Base-by-base conservation (phyloP, 2,797 vertebrate species). In the Cryptoblepharus egeriae region DNA sequence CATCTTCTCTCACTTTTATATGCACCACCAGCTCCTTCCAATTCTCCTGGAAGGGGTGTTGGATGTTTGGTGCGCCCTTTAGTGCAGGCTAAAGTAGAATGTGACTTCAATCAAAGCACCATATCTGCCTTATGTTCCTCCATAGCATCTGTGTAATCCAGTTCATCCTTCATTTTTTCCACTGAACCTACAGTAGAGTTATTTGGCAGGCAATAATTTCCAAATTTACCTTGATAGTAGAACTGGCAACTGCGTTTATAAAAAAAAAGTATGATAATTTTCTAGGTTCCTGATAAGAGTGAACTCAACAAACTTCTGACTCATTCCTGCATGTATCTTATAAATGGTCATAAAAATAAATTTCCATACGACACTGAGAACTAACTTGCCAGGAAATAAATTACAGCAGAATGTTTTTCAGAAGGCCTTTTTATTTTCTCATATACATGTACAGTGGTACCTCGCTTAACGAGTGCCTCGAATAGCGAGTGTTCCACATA, bases 141-240 rank as follows among this genome's bases (percentile, higher is more conserved):
- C 13, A 37, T 67, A 57, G 68, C 18, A 60, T 20, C 35, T 32
- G 16, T 5, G n/a, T 11, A 20, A 75, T 45, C 49, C 6, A 8
- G 37, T 64, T 28, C 61, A 15, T 30, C 9, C 55, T 37, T 72
- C 35, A 52, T 22, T 68, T 57, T 55, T 0, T 3, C 8, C 57
- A 58, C 1, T 5, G 10, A n/a, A 1, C 24, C 24, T 26, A 58
- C 1, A 65, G 58, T 15, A 58, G 2, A 65, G 58, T 15, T 84
- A 1, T 65, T 81, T 82, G 26, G 26, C 52, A 57, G 22, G 57
- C 20, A 58, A 9, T 28, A 52, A 67, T 39, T 68, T 68, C 22
- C 61, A 22, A 24, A 0, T 28, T 78, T 82, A 77, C 15, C 69
- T 81, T 72, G 86, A 80, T 30, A 73, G 88, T 70, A 80, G 80